phyloP scores from a whole-genome alignment of 2,113 vertebrate species.

The Tapirus terrestris region DNA sequence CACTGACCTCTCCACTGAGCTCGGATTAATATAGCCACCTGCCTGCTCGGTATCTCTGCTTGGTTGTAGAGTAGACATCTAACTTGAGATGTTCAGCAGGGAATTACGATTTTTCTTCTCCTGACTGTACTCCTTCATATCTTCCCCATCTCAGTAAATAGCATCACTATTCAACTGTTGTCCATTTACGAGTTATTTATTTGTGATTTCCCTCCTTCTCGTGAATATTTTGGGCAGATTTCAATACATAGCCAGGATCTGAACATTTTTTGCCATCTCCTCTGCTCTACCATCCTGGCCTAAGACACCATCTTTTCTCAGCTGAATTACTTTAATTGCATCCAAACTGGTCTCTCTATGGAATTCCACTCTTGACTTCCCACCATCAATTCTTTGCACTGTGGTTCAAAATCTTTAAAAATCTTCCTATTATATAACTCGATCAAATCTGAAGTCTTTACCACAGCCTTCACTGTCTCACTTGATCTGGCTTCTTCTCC shows the following conservation, averaged over 20 bases:
- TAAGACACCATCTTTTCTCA: neutral
- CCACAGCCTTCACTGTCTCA: neutral
- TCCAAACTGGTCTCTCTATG: neutral
- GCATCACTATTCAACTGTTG: neutral
- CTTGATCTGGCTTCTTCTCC: neutral
- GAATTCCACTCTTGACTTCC: neutral
- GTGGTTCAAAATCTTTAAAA: neutral
- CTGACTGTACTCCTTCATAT: neutral
- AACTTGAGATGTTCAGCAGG: neutral
- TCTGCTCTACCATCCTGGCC: neutral
- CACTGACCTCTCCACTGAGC: neutral
- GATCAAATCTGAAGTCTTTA: neutral
- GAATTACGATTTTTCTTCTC: constrained; percentile 7
- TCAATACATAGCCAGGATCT: neutral
- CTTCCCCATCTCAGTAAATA: neutral
- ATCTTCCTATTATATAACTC: neutral
- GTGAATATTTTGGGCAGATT: neutral
- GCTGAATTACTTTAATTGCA: neutral
- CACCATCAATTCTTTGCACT: neutral
- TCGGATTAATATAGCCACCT: neutral
- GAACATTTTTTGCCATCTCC: neutral
- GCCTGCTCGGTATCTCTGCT: neutral
- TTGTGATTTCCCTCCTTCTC: neutral
- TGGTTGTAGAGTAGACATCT: neutral
- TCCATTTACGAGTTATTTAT: neutral